Base-by-base conservation (phyloP, 2,113 vertebrate species). In the Semnopithecus entellus region DNA sequence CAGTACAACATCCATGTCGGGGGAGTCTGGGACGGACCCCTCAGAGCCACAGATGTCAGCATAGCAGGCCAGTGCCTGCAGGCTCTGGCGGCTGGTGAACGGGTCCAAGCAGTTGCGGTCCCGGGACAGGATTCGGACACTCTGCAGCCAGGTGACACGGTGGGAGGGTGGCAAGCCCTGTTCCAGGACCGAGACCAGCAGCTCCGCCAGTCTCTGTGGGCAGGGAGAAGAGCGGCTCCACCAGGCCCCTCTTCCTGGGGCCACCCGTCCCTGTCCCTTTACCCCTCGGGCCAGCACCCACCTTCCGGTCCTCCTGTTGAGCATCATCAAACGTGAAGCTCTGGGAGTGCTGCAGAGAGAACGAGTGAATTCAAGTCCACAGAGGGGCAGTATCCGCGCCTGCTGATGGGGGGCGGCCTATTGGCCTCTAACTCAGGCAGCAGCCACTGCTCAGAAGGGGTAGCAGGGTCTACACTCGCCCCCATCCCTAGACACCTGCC, bases 101-200 rank as follows among this genome's bases (percentile, higher is more conserved):
- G 99, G 98, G 22, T 96, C 98, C 57, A 99, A 98, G 98, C 99
- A 99, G 96, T 97, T 64, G 59, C 99, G 99, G 98, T 99, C 99
- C 68, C 99, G 98, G 38, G 99, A 99, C 93, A 99, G 98, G 98
- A 99, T 99, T 75, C 99, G 99, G 93, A 99, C 98, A 32, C 99
- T 99, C 98, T 99, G 99, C 96, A 99, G 97, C 96, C 99, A 99
- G 10, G 99, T 98, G 88, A 99, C 98, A 90, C 99, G 99, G 97
- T 99, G 99, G 68, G 99, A 99, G 0, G 99, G 99, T 96, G 99
- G 99, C 96, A 99, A 96, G 55, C 99, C 99, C 52, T 98, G 98
- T 95, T 99, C 99, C 97, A 99, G 98, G 96, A 99, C 99, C 38
- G 96, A 91, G 20, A 99, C 98, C 95, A 99, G 99, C 98, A 99